Conservation (phyloP, 2,113 vertebrate species). For the Hucho hucho region DNA sequence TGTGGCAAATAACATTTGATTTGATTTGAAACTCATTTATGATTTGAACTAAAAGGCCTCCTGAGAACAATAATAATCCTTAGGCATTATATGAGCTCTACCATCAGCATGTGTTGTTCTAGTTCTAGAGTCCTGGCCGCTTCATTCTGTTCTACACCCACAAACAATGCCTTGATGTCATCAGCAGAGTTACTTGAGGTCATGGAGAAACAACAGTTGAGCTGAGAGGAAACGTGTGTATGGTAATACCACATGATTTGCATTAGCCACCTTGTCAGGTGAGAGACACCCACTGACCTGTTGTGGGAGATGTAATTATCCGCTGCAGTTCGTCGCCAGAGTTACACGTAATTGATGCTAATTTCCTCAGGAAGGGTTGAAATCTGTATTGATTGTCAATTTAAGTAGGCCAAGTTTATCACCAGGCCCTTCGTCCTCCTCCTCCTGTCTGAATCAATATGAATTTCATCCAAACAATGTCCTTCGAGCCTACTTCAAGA, state of each 20-base stretch:
- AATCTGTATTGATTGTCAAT: slow-evolving; percentile 84
- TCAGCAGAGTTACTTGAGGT: slow-evolving; percentile 44
- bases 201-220: slow-evolving; percentile 55
- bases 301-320: slow-evolving; percentile 75
- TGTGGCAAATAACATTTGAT: no score
- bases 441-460: slow-evolving; percentile 81
- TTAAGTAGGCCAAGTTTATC: slow-evolving; percentile 89
- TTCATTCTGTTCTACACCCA: neutral
- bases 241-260: slow-evolving; percentile 41
- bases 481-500: slow-evolving; percentile 42
- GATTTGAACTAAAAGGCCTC: slow-evolving; percentile 44
- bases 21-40: slow-evolving; percentile 29
- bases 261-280: slow-evolving; percentile 52
- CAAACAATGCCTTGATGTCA: slow-evolving; percentile 26
- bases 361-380: slow-evolving; percentile 80
- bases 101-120: neutral
- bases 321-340: slow-evolving; percentile 55
- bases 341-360: slow-evolving; percentile 76
- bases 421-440: slow-evolving; percentile 69
- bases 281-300: slow-evolving; percentile 51
- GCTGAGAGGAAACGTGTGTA: slow-evolving; percentile 44
- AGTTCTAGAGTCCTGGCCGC: slow-evolving; percentile 30
- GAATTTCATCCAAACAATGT: slow-evolving; percentile 76
- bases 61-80: slow-evolving; percentile 22
- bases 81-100: neutral